phyloP scores from a whole-genome alignment of 2,113 vertebrate genomes.

The Rhabdomys dilectus region DNA sequence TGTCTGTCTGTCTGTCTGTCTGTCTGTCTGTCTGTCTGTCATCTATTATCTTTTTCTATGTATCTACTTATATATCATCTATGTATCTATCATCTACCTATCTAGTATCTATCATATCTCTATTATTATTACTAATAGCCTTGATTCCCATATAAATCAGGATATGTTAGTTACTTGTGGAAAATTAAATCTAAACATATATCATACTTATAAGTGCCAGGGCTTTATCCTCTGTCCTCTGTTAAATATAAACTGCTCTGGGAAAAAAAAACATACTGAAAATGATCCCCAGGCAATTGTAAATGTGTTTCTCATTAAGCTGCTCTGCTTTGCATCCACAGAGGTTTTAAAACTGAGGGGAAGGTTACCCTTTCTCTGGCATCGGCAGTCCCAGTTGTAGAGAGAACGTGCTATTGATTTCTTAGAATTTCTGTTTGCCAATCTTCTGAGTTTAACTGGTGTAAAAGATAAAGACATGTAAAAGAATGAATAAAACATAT shows the following conservation, averaged over 20 bases:
- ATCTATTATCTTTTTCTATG: too few relatives aligned
- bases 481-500: not conserved
- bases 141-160: not conserved
- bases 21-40: not conserved
- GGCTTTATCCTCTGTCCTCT: not conserved
- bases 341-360: not conserved
- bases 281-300: not conserved
- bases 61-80: not conserved
- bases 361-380: not conserved
- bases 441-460: slow-evolving; percentile 2
- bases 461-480: not conserved
- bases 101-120: not conserved
- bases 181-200: not conserved
- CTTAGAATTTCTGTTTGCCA: slow-evolving; percentile 14
- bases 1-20: not conserved
- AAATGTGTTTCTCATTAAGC: not conserved
- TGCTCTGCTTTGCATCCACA: not conserved
- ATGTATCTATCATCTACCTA: not conserved
- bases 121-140: not conserved
- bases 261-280: not conserved
- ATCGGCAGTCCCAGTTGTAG: not conserved
- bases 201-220: not conserved
- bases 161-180: not conserved
- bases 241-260: not conserved
- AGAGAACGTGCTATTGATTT: not conserved